Conservation (phyloP, 2,113 vertebrate genomes). For the Progne subis region DNA sequence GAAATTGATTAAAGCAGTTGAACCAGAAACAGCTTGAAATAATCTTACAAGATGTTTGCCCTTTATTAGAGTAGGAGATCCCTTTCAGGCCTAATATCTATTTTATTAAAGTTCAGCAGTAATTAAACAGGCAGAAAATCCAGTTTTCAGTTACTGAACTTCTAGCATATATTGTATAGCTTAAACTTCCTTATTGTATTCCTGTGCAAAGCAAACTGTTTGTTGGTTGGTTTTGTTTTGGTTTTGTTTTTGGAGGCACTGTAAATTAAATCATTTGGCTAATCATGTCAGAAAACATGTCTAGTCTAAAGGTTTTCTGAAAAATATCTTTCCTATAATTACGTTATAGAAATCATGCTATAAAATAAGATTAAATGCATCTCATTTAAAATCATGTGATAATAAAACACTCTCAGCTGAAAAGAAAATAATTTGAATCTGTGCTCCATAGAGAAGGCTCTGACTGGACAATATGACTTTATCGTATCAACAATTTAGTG, state of each 20-base stretch:
- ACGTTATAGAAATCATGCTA: not conserved
- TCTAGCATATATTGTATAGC: not conserved
- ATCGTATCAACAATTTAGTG: not conserved
- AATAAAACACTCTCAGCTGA: not conserved
- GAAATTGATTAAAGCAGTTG: not conserved
- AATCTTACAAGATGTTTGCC: not conserved
- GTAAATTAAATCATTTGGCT: not conserved
- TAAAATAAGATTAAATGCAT: not conserved
- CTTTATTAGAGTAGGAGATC: not conserved
- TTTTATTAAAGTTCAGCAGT: not conserved
- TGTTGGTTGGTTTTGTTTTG: not conserved
- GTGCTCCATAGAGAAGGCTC: not conserved
- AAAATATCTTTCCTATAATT: not conserved
- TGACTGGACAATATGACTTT: not conserved
- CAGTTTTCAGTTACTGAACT: not conserved
- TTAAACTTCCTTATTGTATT: not conserved
- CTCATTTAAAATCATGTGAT: not conserved
- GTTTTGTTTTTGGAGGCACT: not conserved
- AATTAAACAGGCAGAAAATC: not conserved
- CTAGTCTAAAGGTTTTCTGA: not conserved
- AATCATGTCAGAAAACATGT: not conserved
- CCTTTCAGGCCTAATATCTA: not conserved
- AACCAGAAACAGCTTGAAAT: not conserved
- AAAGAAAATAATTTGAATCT: not conserved
- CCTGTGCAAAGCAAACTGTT: not conserved